Evolutionary conservation across 2,113 vertebrate genomes (phyloP).

Genomic region (Myotis lucifugus): DNA sequence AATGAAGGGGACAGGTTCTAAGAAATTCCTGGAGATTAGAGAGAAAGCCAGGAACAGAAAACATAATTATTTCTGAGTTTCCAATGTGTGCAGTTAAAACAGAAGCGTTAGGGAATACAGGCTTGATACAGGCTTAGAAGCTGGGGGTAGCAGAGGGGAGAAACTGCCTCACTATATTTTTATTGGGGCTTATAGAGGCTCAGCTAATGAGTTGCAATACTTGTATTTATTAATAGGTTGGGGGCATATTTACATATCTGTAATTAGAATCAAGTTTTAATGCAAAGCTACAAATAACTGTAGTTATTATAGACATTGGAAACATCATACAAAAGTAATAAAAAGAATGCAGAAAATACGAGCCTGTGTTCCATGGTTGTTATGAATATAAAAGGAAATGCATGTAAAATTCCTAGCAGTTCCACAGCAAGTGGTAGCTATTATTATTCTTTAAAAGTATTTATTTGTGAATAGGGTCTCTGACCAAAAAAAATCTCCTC

Average conservation of each 20-base stretch:
- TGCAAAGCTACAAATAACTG: background rate
- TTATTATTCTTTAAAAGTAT: background rate
- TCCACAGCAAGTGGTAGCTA: background rate
- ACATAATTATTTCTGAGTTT: slow-evolving; percentile 44
- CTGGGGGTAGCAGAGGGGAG: background rate
- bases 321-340: background rate
- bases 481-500: background rate
- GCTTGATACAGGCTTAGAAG: background rate
- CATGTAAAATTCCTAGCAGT: background rate
- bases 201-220: background rate
- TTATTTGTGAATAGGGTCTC: background rate
- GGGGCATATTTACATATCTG: background rate
- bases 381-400: background rate
- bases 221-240: background rate
- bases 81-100: slow-evolving; percentile 33
- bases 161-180: background rate
- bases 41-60: slow-evolving; percentile 52
- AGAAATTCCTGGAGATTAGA: slow-evolving; percentile 61
- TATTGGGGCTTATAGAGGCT: background rate
- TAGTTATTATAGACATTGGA: slow-evolving; percentile 3
- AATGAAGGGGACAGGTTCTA: slow-evolving; percentile 12
- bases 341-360: background rate
- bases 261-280: slow-evolving; percentile 25
- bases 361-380: background rate
- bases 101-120: background rate